A percentile compares a stretch with the other conserved stretches of the same genome.
Evolutionary conservation across 2,888 invertebrate species (phyloP).

Genomic region (Troides helena): DNA sequence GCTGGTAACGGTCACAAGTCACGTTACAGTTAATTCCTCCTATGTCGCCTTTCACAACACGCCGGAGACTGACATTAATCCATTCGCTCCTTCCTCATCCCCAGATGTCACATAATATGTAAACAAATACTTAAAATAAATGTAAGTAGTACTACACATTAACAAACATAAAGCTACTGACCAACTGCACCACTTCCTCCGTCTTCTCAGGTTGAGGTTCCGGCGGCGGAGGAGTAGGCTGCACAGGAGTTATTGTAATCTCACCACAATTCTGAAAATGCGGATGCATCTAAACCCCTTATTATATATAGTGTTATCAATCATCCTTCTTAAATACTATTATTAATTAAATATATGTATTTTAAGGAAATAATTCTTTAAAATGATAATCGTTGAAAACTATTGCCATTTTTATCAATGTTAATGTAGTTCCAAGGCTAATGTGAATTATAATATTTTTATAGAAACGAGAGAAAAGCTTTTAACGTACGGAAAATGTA

Average conservation of each 20-base stretch:
- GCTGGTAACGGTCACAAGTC: no score
- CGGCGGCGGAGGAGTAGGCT: conserved; percentile 61
- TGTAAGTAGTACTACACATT: not conserved
- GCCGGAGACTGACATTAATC: no score
- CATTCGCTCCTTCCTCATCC: no score
- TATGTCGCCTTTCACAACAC: no score
- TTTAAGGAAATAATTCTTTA: no score
- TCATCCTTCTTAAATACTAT: not conserved
- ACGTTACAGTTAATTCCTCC: no score
- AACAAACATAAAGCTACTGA: conserved; percentile 42
- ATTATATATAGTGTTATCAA: not conserved
- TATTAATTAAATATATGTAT: not conserved
- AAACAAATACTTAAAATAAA: no score
- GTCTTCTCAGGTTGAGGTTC: conserved; percentile 61
- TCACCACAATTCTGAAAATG: conserved; percentile 77
- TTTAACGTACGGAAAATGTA: not conserved
- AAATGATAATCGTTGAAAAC: no score
- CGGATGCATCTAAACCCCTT: conserved; percentile 15
- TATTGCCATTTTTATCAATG: no score
- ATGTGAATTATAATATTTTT: not conserved
- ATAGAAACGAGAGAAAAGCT: not conserved
- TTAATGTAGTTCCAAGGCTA: conserved; percentile 28
- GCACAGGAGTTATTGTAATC: conserved; percentile 81
- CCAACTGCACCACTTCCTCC: conserved; percentile 72
- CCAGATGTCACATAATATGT: no score